Evolutionary conservation across 64 coral and sea anemone species (phyloP).

Genomic region (Actinia tenebrosa): DNA sequence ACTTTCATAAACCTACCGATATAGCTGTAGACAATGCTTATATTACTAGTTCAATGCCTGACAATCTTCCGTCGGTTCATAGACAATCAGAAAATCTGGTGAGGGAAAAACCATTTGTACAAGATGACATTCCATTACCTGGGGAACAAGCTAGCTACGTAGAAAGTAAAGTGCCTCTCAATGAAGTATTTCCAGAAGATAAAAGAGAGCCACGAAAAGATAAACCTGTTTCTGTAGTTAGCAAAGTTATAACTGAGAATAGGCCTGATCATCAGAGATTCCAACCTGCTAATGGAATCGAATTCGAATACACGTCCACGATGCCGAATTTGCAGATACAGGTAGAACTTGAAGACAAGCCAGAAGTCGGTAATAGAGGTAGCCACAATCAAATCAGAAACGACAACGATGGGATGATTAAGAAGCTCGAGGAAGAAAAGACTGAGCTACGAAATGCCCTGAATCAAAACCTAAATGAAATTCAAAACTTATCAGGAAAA

Average conservation of each 20-base stretch:
- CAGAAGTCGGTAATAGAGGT: neutral
- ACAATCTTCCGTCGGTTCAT: neutral
- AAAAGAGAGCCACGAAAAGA: neutral
- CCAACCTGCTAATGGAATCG: neutral
- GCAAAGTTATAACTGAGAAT: neutral
- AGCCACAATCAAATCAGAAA: neutral
- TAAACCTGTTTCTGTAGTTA: neutral
- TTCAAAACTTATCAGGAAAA: neutral
- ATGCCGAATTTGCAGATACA: conserved; percentile 18
- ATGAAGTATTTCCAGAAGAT: neutral
- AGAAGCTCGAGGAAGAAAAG: conserved; percentile 42
- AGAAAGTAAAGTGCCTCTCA: neutral
- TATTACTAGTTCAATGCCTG: neutral
- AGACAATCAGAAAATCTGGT: conserved; percentile 23
- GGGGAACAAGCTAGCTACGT: neutral
- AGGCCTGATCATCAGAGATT: neutral
- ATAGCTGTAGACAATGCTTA: neutral
- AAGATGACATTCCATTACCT: neutral
- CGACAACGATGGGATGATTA: conserved; percentile 4
- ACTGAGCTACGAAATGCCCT: conserved; percentile 24
- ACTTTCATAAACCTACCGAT: no score
- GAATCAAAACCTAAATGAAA: conserved; percentile 20
- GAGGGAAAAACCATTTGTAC: neutral
- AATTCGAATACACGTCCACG: conserved; percentile 13
- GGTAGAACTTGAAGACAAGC: conserved; percentile 6